Percentiles rank a stretch among this genome's conserved stretches.
These are phyloP conservation scores for Drosophila kanekoi DNA, from an alignment of 2,888 invertebrate species.

Conservation along the genomic window DNA sequence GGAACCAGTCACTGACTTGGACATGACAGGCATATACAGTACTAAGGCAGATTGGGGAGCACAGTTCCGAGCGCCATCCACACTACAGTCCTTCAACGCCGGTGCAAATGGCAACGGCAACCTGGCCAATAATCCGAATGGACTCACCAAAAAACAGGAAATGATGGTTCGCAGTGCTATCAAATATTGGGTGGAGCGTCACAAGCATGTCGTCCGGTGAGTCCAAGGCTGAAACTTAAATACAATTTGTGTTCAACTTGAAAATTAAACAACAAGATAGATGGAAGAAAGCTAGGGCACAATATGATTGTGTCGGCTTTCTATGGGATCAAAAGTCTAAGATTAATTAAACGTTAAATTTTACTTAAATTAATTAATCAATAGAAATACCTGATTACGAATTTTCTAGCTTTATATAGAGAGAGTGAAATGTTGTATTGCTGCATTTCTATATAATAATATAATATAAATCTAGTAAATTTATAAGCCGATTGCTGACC, in stretches of 20 bases:
- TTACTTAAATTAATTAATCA: too few relatives aligned
- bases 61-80: slow-evolving; percentile 89
- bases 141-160: slow-evolving; percentile 93
- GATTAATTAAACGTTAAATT: too few relatives aligned
- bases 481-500: slow-evolving; percentile 5
- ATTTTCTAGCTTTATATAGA: too few relatives aligned
- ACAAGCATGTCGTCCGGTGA: slow-evolving; percentile 95
- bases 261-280: slow-evolving; percentile 2
- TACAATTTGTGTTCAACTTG: slow-evolving; percentile 15
- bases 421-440: slow-evolving; percentile 1
- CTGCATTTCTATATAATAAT: not conserved
- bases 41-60: slow-evolving; percentile 92
- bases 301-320: slow-evolving; percentile 6
- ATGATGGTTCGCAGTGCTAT: slow-evolving; percentile 94
- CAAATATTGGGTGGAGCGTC: slow-evolving; percentile 95
- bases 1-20: slow-evolving; percentile 87
- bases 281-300: not conserved
- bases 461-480: slow-evolving; percentile 34
- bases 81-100: slow-evolving; percentile 87
- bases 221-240: slow-evolving; percentile 47
- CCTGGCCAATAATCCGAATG: slow-evolving; percentile 89
- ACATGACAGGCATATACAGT: slow-evolving; percentile 91
- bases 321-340: not conserved
- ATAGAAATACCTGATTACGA: not conserved
- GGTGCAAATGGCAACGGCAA: slow-evolving; percentile 84